These are phyloP conservation scores for Lathamus discolor DNA, from an alignment of 2,113 vertebrate genomes.

Conservation along the genomic window DNA sequence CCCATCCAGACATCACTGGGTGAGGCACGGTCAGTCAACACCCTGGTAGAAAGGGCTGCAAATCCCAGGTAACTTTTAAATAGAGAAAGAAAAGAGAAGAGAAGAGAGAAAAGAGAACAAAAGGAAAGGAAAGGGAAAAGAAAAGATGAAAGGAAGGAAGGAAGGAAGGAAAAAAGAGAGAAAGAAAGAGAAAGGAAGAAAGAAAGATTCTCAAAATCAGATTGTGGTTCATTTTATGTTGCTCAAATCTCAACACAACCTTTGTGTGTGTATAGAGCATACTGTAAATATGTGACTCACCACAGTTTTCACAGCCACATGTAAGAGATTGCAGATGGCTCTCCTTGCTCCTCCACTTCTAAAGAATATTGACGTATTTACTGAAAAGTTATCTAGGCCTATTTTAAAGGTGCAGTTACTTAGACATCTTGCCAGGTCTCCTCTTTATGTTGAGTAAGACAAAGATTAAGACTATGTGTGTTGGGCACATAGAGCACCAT, in stretches of 20 bases:
- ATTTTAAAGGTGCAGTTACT: not conserved
- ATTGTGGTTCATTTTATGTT: not conserved
- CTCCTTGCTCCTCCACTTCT: not conserved
- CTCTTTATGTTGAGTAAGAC: not conserved
- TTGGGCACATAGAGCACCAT: not conserved
- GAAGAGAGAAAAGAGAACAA: too few relatives aligned
- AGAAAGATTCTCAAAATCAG: not conserved
- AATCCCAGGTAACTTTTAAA: not conserved
- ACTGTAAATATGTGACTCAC: not conserved
- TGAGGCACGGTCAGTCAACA: not conserved
- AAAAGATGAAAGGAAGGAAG: too few relatives aligned
- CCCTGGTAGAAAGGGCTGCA: not conserved
- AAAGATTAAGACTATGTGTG: not conserved
- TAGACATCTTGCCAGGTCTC: not conserved
- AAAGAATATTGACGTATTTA: not conserved
- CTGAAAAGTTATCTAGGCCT: not conserved
- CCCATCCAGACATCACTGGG: not conserved
- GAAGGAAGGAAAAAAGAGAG: too few relatives aligned
- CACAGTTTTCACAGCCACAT: not conserved
- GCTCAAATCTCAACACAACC: not conserved
- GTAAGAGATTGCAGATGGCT: not conserved
- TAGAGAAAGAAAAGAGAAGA: not conserved
- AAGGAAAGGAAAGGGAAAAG: too few relatives aligned
- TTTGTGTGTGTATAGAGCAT: not conserved
- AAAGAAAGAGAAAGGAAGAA: not conserved